Conservation (phyloP, 2,797 vertebrate species). For the Garrulus glandarius region DNA sequence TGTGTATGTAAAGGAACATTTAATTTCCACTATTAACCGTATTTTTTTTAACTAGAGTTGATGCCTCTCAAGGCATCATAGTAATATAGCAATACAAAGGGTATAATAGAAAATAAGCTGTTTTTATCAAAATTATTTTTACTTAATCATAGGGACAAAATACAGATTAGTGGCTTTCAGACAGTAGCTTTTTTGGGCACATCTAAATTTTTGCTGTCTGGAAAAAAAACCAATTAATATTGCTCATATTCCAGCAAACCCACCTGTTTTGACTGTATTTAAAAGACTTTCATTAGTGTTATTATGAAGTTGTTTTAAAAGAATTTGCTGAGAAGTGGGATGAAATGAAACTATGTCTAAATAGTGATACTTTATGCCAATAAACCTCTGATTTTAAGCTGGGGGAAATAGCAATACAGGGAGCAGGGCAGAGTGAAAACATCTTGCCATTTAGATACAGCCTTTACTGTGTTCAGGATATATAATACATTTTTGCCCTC, state of each 20-base stretch:
- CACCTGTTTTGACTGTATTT: neutral
- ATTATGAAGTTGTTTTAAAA: neutral
- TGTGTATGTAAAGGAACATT: neutral
- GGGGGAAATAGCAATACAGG: neutral
- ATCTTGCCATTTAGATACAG: neutral
- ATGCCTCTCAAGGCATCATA: too few relatives aligned
- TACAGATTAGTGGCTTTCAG: neutral
- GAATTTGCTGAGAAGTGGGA: neutral
- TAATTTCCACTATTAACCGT: neutral
- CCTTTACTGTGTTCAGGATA: neutral
- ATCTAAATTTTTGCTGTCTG: neutral
- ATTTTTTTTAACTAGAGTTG: neutral
- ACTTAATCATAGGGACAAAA: neutral
- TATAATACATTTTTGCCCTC: neutral
- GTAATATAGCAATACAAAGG: neutral
- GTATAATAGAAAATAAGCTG: neutral
- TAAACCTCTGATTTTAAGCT: neutral
- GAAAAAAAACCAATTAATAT: neutral
- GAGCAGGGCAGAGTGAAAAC: neutral
- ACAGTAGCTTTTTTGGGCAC: neutral
- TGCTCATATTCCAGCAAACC: neutral
- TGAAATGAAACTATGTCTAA: neutral
- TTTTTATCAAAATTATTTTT: neutral
- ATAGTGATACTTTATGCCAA: neutral
- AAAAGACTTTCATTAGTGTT: neutral